Evolutionary conservation across 2,888 invertebrate species (phyloP).

Genomic region (Dorcus parallelipipedus): DNA sequence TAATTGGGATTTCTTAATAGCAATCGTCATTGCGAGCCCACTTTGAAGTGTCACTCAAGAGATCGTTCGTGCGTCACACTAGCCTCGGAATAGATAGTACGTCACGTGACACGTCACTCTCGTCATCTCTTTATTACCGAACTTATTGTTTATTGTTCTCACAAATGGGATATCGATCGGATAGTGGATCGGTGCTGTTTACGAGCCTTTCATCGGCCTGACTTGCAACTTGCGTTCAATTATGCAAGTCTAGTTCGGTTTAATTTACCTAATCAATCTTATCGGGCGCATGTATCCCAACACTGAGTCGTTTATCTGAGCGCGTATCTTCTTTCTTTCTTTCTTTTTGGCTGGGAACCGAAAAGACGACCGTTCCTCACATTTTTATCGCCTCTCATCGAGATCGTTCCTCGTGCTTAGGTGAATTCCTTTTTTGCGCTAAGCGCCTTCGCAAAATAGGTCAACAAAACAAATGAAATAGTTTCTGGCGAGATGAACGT

Average conservation of each 20-base stretch:
- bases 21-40: conserved; percentile 33
- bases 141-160: conserved; percentile 43
- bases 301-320: conserved; percentile 31
- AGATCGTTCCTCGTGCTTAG: too few species aligned
- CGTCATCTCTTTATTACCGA: conserved; percentile 37
- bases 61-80: conserved; percentile 43
- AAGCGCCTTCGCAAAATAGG: neutral
- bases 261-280: conserved; percentile 41
- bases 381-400: too few species aligned
- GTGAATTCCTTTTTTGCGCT: neutral
- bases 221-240: conserved; percentile 29
- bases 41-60: conserved; percentile 41
- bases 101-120: conserved; percentile 34
- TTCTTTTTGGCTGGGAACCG: conserved; percentile 1
- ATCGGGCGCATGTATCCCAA: conserved; percentile 36
- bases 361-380: too few species aligned
- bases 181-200: neutral
- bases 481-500: neutral
- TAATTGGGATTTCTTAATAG: conserved; percentile 39
- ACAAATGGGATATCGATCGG: conserved; percentile 12
- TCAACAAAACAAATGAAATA: neutral
- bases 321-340: conserved; percentile 5
- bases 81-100: conserved; percentile 25
- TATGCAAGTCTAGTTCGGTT: conserved; percentile 28
- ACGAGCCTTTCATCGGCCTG: conserved; percentile 13